Evolutionary conservation across 1,140 invertebrate species (phyloP), one percentile per base, ranked within the genome.

Genomic region (Penaeus chinensis): DNA sequence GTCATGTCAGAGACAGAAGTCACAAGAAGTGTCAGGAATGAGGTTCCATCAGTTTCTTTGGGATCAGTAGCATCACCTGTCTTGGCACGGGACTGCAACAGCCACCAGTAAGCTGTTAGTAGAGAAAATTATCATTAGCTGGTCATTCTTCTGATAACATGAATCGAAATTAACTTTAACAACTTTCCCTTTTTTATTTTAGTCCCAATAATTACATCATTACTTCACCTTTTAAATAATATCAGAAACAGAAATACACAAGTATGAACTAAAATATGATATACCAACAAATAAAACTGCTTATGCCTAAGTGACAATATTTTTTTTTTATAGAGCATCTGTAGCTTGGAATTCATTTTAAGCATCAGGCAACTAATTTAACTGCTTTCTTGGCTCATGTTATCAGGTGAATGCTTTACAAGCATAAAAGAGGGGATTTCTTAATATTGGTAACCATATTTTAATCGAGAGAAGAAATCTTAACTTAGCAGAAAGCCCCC

Each of bases 91-190:
- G 86, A 87, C 86, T 87, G 86, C 86, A 83, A 87, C 86, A 87
- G 80, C 86, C 86, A 87, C 86, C 86, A 87, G 86, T 82, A 87
- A 76, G 86, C 86, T 87, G 86, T 87, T 87, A 87, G 86, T 87
- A 82, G 61, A 87, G 86, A 87, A 87, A 87, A 87, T 82, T 83
- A 71, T 66, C 22, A 87, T 87, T 82, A 87, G 62, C 69, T 87
- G 63, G 42, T 78, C 86, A 82, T 81, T 87, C 85, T 87, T 87
- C 79, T 82, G 78, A 82, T 81, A 87, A 87, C 79, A 87, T 87
- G 85, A 82, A 74, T 27, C 22, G 0, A 11, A 19, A 54, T 54
- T 54, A 54, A 54, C 54, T 54, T 22, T 54, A 60, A 61, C 60
- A 81, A 81, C 22, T 22, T 62, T 81, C 37, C 37, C 7, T 42